These are phyloP conservation scores for Phorcus lineatus DNA, from an alignment of 2,888 invertebrate species.

Conservation along the genomic window DNA sequence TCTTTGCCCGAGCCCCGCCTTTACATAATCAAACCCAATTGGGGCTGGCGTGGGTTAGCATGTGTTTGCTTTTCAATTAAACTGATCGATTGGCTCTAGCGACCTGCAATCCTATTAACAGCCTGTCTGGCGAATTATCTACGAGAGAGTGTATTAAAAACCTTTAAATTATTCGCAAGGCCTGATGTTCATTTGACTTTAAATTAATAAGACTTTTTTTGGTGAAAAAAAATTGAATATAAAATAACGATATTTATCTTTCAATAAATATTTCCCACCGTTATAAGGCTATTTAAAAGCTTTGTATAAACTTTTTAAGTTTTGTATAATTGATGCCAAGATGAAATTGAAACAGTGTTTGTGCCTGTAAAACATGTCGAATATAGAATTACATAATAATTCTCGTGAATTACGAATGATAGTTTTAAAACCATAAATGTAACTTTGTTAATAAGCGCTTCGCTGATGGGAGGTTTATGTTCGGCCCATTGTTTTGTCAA, in stretches of 20 bases:
- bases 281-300: too few species aligned
- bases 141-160: conserved; percentile 46
- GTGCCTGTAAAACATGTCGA: too few species aligned
- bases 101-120: conserved; percentile 42
- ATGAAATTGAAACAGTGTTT: too few species aligned
- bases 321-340: too few species aligned
- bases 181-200: not conserved
- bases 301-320: too few species aligned
- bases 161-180: conserved; percentile 43
- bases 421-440: not conserved
- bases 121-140: conserved; percentile 43
- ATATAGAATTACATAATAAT: too few species aligned
- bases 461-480: not conserved
- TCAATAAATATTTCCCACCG: too few species aligned
- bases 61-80: conserved; percentile 44
- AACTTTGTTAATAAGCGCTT: not conserved
- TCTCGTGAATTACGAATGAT: too few species aligned
- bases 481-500: not conserved
- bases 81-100: conserved; percentile 41
- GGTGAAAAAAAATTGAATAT: too few species aligned
- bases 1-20: conserved; percentile 37
- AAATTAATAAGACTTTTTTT: too few species aligned
- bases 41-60: conserved; percentile 37
- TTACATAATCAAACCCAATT: conserved; percentile 33
- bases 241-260: too few species aligned